Evolutionary conservation across 2,797 vertebrate species (phyloP).

Genomic region (Naso thynnoides): DNA sequence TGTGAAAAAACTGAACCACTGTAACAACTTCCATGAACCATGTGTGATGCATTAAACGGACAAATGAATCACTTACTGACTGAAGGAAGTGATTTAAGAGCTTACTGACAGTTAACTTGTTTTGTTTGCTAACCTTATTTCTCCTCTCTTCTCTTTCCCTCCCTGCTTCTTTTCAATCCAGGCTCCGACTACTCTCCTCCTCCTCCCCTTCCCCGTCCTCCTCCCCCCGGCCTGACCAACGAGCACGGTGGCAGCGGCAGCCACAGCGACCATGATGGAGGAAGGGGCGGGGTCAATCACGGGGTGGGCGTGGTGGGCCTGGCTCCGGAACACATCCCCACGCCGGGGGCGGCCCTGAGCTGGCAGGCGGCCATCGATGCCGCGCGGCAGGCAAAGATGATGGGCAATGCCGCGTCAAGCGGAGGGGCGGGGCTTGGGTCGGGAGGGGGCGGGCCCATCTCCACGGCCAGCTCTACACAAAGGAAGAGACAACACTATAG

Average conservation of each 20-base stretch:
- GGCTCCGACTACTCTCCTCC: slow-evolving; percentile 95
- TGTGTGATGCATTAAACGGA: slow-evolving; percentile 26
- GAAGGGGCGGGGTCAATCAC: slow-evolving; percentile 81
- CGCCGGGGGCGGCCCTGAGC: slow-evolving; percentile 93
- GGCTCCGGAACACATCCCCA: slow-evolving; percentile 95
- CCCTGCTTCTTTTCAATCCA: slow-evolving; percentile 50
- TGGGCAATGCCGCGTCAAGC: slow-evolving; percentile 86
- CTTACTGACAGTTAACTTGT: slow-evolving; percentile 8
- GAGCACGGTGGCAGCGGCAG: slow-evolving; percentile 76
- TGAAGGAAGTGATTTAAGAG: slow-evolving; percentile 10
- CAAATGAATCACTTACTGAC: slow-evolving; percentile 15
- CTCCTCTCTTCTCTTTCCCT: slow-evolving; percentile 53
- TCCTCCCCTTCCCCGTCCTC: slow-evolving; percentile 84
- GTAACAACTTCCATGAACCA: slow-evolving; percentile 8
- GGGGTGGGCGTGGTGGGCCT: slow-evolving; percentile 90
- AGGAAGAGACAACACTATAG: slow-evolving; percentile 95
- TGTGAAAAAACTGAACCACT: slow-evolving; percentile 28
- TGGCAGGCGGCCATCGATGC: slow-evolving; percentile 99
- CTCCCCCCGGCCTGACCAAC: slow-evolving; percentile 86
- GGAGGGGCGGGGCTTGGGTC: slow-evolving; percentile 71
- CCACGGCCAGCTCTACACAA: slow-evolving; percentile 96
- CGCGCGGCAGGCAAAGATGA: slow-evolving; percentile 96
- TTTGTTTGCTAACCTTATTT: slow-evolving; percentile 28
- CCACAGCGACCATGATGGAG: slow-evolving; percentile 87
- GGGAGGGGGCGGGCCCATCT: slow-evolving; percentile 90